Percentiles rank a stretch among this genome's conserved stretches.
These are phyloP conservation scores for Panagrolaimus sp. DNA, from an alignment of 1,140 invertebrate species.

Conservation along the genomic window DNA sequence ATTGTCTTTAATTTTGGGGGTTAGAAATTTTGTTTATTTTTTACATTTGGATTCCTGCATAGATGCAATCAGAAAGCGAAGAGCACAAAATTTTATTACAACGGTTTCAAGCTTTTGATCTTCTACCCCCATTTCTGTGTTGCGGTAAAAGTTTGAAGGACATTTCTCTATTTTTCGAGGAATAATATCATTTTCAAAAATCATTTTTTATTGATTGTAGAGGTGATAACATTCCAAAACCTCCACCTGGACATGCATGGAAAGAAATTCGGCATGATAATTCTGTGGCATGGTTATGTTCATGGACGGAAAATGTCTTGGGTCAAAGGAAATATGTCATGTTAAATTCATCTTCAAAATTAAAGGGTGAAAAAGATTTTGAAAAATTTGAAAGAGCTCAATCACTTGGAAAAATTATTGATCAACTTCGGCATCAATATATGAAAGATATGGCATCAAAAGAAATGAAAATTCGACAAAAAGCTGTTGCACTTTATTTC, in stretches of 20 bases:
- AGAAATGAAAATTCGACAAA: conserved; percentile 92
- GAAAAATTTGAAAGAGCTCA: conserved; percentile 94
- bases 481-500: conserved; percentile 95
- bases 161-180: too few relatives aligned
- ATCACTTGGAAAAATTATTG: conserved; percentile 69
- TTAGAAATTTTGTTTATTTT: too few relatives aligned
- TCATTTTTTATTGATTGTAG: too few relatives aligned
- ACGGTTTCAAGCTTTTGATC: too few relatives aligned
- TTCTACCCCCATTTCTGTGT: too few relatives aligned
- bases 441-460: conserved; percentile 90
- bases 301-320: conserved; percentile 94
- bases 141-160: too few relatives aligned
- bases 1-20: too few relatives aligned
- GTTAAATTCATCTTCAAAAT: conserved; percentile 97
- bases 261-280: conserved; percentile 94
- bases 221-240: conserved; percentile 72
- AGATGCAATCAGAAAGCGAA: too few relatives aligned
- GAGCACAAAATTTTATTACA: too few relatives aligned
- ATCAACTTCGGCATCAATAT: conserved; percentile 82
- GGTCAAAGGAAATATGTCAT: conserved; percentile 97
- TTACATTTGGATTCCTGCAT: too few relatives aligned
- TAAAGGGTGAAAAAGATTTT: conserved; percentile 99
- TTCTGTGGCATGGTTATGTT: conserved; percentile 90
- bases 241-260: conserved; percentile 85
- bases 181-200: too few relatives aligned